Evolutionary conservation across 2,797 vertebrate genomes (phyloP), one percentile per base, ranked within the genome.

Genomic region (Muscicapa striata): DNA sequence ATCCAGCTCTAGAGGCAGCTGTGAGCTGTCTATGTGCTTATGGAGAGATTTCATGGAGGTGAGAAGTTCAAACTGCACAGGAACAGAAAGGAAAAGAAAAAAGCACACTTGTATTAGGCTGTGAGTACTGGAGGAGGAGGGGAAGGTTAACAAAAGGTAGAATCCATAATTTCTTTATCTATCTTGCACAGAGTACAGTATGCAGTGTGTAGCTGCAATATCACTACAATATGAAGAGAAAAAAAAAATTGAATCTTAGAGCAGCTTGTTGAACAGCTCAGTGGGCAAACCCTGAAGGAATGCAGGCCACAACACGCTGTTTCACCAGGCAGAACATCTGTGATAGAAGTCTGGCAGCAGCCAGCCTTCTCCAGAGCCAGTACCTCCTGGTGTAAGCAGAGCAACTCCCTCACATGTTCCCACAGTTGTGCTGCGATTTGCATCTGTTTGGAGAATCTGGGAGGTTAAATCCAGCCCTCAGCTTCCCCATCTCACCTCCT

Each of bases 21-120:
- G 98, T 4, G 96, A 93, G 26, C 92, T 91, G 40, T 99, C 98
- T 80, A 99, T 97, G 40, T 98, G 98, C 92, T 98, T 98, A 92
- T 98, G 98, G 14, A 99, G 97, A 51, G 98, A 98, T 95, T 99
- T 98, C 51, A 98, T 95, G 13, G 99, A 99, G 49, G 95, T 97
- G 58, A 99, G 92, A 76, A 98, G 84, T 96, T 99, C 98, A 93
- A 99, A 97, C 99, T 99, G 97, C 70, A 79, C 8, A 66, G 45
- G 21, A 93, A 86, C 1, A 75, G 49, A 89, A 87, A 30, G 69
- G 10, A 84, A 69, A 83, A 68, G 61, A 89, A 22, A 90, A 66
- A 84, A 59, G 7, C 30, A 73, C 15, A 34, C 20, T 49, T 41
- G 58, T 10, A 13, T 84, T 78, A 88, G 38, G 27, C 32, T 75